Base-by-base conservation (phyloP, 2,113 vertebrate species). In the Lethenteron camtschaticum region DNA sequence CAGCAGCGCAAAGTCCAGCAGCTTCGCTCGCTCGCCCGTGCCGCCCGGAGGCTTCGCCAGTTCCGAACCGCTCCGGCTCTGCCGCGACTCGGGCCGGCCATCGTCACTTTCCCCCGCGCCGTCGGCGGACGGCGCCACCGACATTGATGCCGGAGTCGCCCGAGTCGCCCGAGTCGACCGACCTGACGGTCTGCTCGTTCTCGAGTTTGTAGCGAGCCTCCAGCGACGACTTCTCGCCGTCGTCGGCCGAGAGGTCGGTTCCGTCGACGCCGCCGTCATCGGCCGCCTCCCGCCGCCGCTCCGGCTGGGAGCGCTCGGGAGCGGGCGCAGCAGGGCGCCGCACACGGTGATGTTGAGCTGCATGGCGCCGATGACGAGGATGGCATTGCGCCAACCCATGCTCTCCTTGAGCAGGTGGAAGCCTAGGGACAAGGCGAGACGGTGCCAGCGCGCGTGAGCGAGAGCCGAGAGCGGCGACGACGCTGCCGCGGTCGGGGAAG, bases 1-100 rank as follows among this genome's bases (percentile, higher is more conserved):
- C 76, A 99, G 79, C 70, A 97, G 77, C 8, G 88, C 87, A 68
- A 97, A 88, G 79, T 99, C 92, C 60, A 94, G 69, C 18, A 95
- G 78, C 68, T 76, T 82, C 56, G 13, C 60, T 71, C 71, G 71
- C 18, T n/a, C n/a, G 9, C 63, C 24, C 24, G 63, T 66, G 9
- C n/a, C n/a, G 63, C n/a, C 63, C 10, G 11, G 2, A 24, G n/a
- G 13, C 16, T 63, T 63, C 13, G 59, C 13, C 13, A 63, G 13
- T 6, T 63, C 63, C 10, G 10, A 66, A 66, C 24, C 63, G n/a
- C n/a, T 9, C 9, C 8, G n/a, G 2, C 24, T 11, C n/a, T 24
- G 24, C 24, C n/a, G 63, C 11, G 63, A 9, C 24, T n/a, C 24
- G 8, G 9, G 24, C 24, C n/a, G 10, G 63, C 63, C 10, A n/a